Base-by-base conservation (phyloP, 2,113 vertebrate species). In the Thunnus maccoyii region DNA sequence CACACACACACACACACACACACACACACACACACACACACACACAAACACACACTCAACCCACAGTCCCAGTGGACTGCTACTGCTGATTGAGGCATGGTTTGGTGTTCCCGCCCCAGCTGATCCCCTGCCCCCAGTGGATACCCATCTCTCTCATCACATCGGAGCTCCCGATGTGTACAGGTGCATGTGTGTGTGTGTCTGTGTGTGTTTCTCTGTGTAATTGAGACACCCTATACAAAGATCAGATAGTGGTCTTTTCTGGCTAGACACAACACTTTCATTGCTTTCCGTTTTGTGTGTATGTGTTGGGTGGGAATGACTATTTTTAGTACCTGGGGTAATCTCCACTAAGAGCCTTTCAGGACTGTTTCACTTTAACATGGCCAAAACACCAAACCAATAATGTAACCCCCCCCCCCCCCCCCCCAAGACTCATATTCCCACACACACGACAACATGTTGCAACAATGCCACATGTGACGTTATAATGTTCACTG, bases 321-420 rank as follows among this genome's bases (percentile, higher is more conserved):
- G 90, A 93, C 95, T 98, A 97, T 99, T 97, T 98, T 98, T 98
- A 98, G 97, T 73, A 89, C 88, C 85, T 88, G 94, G 81, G 95
- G 96, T 98, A 98, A 99, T 97, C 96, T 97, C 91, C 90, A 91
- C 82, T 97, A 96, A 98, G 96, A 97, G 96, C 94, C 94, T 97
- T 97, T 97, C 92, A 92, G 95, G 86, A 7, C 91, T 93, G 94
- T 95, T 94, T 97, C 95, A 95, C 95, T 96, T 96, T 96, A 97
- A 97, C 97, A 96, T 96, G 96, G 95, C 96, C 96, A 96, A 96
- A 96, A 96, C 94, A 93, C 96, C 97, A 97, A 98, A 96, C 97
- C 96, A 97, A 95, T 97, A 98, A 98, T 96, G 97, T 94, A 68
- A 69, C 67, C 9, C 65, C 57, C 60, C 61, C n/a, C 9, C 65